Evolutionary conservation across 2,797 vertebrate species (phyloP).

Genomic region (Hipposideros larvatus): DNA sequence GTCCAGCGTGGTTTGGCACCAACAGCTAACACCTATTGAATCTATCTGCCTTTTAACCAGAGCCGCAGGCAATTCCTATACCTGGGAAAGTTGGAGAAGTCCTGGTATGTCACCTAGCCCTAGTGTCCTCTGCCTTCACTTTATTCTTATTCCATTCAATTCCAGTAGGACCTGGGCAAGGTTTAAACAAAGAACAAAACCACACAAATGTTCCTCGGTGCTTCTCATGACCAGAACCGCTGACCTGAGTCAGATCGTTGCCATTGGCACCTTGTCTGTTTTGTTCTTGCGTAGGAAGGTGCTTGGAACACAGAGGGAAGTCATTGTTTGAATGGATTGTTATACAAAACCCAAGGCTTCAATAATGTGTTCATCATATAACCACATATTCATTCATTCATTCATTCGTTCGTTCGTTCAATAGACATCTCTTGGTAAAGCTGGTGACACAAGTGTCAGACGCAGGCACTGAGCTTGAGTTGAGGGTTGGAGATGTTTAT

Average conservation of each 20-base stretch:
- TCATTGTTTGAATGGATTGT: background rate
- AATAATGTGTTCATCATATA: background rate
- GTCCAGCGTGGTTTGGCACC: background rate
- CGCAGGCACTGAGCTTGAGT: background rate
- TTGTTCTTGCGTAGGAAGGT: background rate
- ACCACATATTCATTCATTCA: too few relatives aligned
- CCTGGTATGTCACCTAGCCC: too few relatives aligned
- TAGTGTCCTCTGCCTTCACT: background rate
- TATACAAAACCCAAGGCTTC: background rate
- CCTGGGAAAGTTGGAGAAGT: background rate
- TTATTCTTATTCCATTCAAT: background rate
- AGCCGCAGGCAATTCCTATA: accelerated
- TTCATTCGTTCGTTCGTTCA: too few relatives aligned
- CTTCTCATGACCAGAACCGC: background rate
- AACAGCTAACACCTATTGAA: background rate
- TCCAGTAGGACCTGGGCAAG: too few relatives aligned
- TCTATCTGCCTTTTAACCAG: background rate
- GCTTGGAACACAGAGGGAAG: background rate
- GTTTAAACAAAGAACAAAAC: background rate
- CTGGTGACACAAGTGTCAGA: background rate
- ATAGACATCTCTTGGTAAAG: background rate
- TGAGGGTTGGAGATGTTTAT: background rate
- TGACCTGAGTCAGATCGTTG: background rate
- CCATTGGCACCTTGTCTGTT: background rate
- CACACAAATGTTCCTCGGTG: background rate